Conservation (phyloP, 2,113 vertebrate species). For the Electrona antarctica region DNA sequence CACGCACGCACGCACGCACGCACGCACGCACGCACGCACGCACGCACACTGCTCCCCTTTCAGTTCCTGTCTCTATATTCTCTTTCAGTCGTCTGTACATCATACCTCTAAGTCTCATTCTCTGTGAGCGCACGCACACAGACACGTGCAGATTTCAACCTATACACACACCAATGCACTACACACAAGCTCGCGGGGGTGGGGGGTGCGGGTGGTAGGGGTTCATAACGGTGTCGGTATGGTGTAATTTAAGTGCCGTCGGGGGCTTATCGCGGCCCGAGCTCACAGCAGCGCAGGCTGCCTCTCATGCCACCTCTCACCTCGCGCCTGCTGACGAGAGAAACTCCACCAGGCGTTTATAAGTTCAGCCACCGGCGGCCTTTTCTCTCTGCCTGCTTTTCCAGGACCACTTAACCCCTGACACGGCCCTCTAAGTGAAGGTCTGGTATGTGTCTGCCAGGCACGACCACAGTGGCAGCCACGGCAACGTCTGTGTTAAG, state of each 20-base stretch:
- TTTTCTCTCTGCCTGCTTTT: slow-evolving; percentile 63
- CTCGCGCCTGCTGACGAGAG: slow-evolving; percentile 73
- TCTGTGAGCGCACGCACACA: too few relatives aligned
- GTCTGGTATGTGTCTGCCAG: slow-evolving; percentile 74
- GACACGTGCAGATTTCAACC: neutral
- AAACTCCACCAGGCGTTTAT: slow-evolving; percentile 65
- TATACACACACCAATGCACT: slow-evolving; percentile 20
- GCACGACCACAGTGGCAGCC: slow-evolving; percentile 51
- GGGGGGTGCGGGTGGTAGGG: neutral
- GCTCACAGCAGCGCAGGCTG: slow-evolving; percentile 62
- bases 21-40: neutral
- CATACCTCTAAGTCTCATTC: too few relatives aligned
- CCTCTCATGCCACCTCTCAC: slow-evolving; percentile 69
- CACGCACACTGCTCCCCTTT: neutral
- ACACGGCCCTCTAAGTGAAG: slow-evolving; percentile 70
- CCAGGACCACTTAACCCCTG: slow-evolving; percentile 77
- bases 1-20: neutral
- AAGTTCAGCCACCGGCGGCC: slow-evolving; percentile 55
- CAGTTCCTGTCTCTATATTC: neutral
- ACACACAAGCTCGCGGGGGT: too few relatives aligned
- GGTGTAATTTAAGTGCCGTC: slow-evolving; percentile 71
- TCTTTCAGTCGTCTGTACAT: too few relatives aligned
- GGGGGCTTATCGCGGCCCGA: slow-evolving; percentile 67
- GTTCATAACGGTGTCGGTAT: slow-evolving; percentile 46
- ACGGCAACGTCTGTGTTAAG: slow-evolving; percentile 36